Conservation (phyloP, 1,140 invertebrate species). For the Limonius californicus region DNA sequence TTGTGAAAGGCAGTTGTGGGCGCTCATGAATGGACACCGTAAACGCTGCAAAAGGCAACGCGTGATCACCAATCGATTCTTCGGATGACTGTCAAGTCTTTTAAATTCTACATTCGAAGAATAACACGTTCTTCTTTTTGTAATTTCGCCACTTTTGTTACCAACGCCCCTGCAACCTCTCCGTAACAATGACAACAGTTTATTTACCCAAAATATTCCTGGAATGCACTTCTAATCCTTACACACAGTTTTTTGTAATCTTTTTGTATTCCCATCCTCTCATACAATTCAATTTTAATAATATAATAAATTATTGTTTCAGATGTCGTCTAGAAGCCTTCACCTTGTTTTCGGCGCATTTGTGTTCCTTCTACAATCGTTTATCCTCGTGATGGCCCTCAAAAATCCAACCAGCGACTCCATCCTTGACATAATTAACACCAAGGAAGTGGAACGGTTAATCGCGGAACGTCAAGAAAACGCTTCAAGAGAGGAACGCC, state of each 20-base stretch:
- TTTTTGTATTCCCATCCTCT: too few relatives aligned
- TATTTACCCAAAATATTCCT: background rate
- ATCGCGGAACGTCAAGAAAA: conserved; percentile 49
- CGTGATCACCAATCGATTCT: conserved; percentile 22
- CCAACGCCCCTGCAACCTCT: background rate
- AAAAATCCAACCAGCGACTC: conserved; percentile 43
- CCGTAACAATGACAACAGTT: background rate
- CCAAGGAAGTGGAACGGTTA: conserved; percentile 53
- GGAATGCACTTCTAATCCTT: background rate
- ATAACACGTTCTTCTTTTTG: background rate
- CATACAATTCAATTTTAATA: background rate
- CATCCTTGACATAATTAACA: conserved; percentile 58
- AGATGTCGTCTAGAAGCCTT: background rate
- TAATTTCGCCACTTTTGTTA: background rate
- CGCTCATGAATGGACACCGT: conserved; percentile 23
- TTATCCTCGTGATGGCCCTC: conserved; percentile 14
- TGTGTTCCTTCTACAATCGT: conserved; percentile 2
- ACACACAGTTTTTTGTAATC: background rate
- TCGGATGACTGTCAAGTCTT: conserved; percentile 5
- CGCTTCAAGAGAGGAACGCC: conserved; percentile 39
- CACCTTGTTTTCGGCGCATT: background rate
- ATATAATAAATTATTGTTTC: background rate
- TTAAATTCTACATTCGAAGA: background rate
- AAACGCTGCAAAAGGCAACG: conserved; percentile 23
- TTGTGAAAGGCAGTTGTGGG: conserved; percentile 25